A percentile compares a stretch with the other conserved stretches of the same genome.
phyloP scores from a whole-genome alignment of 2,888 invertebrate genomes.

The Ctenicera cuprea region DNA sequence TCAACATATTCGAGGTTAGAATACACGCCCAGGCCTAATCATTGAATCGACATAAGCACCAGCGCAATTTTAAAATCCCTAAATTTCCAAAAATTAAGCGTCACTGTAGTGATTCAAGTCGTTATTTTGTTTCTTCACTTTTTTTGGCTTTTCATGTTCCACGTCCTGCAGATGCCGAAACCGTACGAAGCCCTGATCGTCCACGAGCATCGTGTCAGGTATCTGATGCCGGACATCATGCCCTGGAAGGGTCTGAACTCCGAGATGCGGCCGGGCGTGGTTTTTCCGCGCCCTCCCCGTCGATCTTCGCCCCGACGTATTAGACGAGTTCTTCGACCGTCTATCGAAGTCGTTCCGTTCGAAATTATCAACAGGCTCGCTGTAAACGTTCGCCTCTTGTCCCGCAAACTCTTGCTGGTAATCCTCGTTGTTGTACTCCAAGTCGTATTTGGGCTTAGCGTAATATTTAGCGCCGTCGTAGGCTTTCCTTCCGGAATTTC shows the following conservation, averaged over 20 bases:
- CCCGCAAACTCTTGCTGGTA: conserved; percentile 68
- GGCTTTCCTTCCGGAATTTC: conserved; percentile 64
- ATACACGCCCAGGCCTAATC: not conserved
- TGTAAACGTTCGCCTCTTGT: conserved; percentile 75
- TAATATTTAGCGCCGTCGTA: conserved; percentile 70
- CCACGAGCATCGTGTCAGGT: conserved; percentile 87
- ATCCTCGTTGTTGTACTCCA: conserved; percentile 68
- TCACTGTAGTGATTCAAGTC: conserved; percentile 70
- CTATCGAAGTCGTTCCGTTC: conserved; percentile 77
- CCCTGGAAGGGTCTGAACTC: conserved; percentile 75
- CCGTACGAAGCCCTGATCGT: conserved; percentile 91
- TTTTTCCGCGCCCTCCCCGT: conserved; percentile 72
- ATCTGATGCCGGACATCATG: conserved; percentile 76
- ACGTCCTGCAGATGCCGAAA: conserved; percentile 78
- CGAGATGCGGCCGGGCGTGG: conserved; percentile 73
- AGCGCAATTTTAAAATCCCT: not conserved
- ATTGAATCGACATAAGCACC: not conserved
- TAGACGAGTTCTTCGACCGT: conserved; percentile 69
- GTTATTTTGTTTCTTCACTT: conserved; percentile 64
- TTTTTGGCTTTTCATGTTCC: conserved; percentile 64
- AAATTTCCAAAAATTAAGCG: conserved; percentile 62
- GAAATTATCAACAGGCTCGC: conserved; percentile 72
- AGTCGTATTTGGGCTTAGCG: conserved; percentile 68
- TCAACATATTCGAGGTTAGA: too few relatives aligned
- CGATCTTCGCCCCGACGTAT: conserved; percentile 69